Evolutionary conservation across 1,140 invertebrate species (phyloP).

Genomic region (Tyrophagus putrescentiae): DNA sequence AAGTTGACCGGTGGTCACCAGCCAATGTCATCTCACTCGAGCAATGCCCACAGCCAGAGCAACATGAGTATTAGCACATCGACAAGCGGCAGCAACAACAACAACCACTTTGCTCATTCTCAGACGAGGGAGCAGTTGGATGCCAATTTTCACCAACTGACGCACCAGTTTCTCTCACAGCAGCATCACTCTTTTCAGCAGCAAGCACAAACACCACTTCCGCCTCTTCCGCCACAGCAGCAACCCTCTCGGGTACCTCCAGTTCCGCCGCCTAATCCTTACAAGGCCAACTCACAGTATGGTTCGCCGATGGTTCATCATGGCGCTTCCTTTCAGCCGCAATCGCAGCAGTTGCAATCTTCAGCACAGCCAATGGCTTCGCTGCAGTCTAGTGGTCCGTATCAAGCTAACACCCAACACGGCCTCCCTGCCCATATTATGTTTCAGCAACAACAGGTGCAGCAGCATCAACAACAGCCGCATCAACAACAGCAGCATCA

Average conservation of each 20-base stretch:
- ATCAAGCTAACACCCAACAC: not conserved
- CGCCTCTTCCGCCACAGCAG: not conserved
- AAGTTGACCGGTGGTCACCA: slow-evolving; percentile 56
- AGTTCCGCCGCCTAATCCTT: not conserved
- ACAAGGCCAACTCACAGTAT: slow-evolving; percentile 2
- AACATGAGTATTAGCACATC: not conserved
- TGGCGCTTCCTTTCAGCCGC: not conserved
- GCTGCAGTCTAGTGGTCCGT: not conserved
- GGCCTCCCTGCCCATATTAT: slow-evolving; percentile 2
- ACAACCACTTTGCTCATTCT: not conserved
- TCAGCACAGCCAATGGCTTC: not conserved
- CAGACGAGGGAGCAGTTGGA: not conserved
- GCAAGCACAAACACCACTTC: not conserved
- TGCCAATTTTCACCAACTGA: not conserved
- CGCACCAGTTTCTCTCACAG: not conserved
- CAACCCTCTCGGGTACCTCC: too few relatives aligned
- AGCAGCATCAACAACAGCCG: not conserved
- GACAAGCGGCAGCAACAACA: not conserved
- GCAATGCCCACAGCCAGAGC: not conserved
- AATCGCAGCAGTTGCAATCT: too few relatives aligned
- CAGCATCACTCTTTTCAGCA: not conserved
- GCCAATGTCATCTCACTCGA: not conserved
- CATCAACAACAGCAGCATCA: slow-evolving; percentile 2
- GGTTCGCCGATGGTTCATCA: not conserved
- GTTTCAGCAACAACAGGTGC: not conserved